These are phyloP conservation scores for Phenganax marumi DNA, from an alignment of 92 coral and sea anemone species.

Conservation along the genomic window DNA sequence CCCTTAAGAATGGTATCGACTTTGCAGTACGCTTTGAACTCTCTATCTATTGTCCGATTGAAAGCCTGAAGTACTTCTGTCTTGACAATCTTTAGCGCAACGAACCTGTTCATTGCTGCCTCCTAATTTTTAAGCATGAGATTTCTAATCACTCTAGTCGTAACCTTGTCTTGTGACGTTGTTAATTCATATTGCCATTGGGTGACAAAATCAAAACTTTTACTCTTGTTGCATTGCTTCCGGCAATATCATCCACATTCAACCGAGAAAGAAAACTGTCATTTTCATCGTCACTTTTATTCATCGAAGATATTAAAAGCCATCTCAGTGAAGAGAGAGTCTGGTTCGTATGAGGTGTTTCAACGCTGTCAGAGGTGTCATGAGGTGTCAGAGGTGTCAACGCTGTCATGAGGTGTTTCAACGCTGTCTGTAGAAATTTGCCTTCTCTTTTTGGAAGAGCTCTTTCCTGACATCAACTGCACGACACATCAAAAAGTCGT, in stretches of 20 bases:
- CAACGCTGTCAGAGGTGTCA: too few relatives aligned
- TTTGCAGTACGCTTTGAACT: conserved; percentile 44
- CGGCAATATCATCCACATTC: conserved; percentile 18
- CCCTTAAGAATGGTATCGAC: conserved; percentile 20
- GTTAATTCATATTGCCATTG: conserved; percentile 45
- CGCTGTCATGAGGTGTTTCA: too few relatives aligned
- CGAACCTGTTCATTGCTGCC: conserved; percentile 43
- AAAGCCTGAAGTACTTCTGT: conserved; percentile 36
- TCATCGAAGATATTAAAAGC: conserved; percentile 14
- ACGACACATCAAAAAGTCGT: not conserved
- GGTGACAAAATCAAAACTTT: conserved; percentile 53
- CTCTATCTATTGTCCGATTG: conserved; percentile 20
- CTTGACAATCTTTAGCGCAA: conserved; percentile 29
- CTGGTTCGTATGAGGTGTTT: not conserved
- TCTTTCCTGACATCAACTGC: conserved; percentile 16
- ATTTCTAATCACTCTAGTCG: conserved; percentile 40
- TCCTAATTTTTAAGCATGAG: conserved; percentile 36
- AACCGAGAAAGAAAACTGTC: not conserved
- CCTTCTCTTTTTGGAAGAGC: conserved; percentile 16
- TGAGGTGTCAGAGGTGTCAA: too few relatives aligned
- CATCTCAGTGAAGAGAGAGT: not conserved
- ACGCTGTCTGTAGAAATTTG: not conserved
- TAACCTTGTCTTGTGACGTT: conserved; percentile 47
- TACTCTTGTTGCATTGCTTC: conserved; percentile 47
- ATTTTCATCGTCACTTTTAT: not conserved